These are phyloP conservation scores for Junonia oenone DNA, from an alignment of 2,888 invertebrate genomes.

Conservation along the genomic window DNA sequence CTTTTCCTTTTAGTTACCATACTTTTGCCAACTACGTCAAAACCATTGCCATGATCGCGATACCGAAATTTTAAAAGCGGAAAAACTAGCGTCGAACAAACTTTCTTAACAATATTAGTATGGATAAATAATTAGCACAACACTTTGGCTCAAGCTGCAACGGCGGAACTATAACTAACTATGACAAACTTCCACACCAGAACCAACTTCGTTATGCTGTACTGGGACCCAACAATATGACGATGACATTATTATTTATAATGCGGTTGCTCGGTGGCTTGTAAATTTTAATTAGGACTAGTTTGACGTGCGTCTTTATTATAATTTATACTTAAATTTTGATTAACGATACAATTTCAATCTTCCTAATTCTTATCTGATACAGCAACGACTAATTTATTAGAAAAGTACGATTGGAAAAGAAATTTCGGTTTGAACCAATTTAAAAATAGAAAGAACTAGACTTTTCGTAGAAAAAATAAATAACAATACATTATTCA, in stretches of 20 bases:
- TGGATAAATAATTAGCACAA: constrained; percentile 32
- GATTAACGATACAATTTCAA: background rate
- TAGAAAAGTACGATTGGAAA: background rate
- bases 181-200: constrained; percentile 28
- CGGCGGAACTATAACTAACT: constrained; percentile 27
- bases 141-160: constrained; percentile 24
- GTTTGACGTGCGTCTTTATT: background rate
- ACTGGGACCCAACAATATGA: constrained; percentile 26
- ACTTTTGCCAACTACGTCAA: background rate
- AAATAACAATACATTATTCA: constrained; percentile 14
- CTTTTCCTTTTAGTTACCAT: background rate
- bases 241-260: constrained; percentile 29
- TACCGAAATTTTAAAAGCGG: background rate
- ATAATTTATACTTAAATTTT: background rate
- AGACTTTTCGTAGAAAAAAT: background rate
- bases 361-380: background rate
- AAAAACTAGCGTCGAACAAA: constrained; percentile 13
- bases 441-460: background rate
- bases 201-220: constrained; percentile 20
- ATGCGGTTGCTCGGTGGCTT: constrained; percentile 23
- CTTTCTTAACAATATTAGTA: constrained; percentile 26
- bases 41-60: background rate
- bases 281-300: constrained; percentile 21
- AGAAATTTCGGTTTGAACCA: too few relatives aligned
- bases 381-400: background rate